Conservation (phyloP, 2,113 vertebrate species). For the Ctenodactylus gundi region DNA sequence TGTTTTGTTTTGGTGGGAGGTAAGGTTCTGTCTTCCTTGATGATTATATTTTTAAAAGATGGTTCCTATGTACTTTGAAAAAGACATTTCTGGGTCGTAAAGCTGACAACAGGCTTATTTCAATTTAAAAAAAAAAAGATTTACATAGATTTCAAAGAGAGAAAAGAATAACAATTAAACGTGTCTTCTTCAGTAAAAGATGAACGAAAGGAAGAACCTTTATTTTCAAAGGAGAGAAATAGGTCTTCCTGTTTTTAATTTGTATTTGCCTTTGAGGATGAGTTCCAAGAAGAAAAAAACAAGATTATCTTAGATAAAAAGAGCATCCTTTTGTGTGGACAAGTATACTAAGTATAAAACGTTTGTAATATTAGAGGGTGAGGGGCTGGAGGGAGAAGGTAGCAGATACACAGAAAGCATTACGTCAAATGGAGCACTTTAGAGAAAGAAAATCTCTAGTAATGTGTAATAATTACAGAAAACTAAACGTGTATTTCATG, state of each 20-base stretch:
- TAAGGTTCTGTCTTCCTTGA: not conserved
- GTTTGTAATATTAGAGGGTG: not conserved
- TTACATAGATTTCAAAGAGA: not conserved
- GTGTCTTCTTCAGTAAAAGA: too few species aligned
- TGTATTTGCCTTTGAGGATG: not conserved
- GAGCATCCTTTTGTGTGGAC: not conserved
- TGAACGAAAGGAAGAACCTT: not conserved
- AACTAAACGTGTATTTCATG: not conserved
- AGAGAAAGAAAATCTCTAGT: not conserved
- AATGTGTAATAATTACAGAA: not conserved
- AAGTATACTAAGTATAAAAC: not conserved
- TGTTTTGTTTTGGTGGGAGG: not conserved
- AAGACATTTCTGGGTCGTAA: not conserved
- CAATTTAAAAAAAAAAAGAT: not conserved
- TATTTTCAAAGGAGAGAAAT: not conserved
- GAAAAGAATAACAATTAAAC: not conserved
- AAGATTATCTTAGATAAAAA: not conserved
- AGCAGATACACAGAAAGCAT: not conserved
- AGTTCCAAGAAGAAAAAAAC: not conserved
- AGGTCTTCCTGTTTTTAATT: not conserved
- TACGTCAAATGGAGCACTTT: not conserved
- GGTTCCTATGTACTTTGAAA: not conserved
- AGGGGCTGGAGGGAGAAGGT: not conserved
- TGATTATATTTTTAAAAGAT: not conserved
- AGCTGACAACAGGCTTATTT: not conserved